Conservation (phyloP, 2,797 vertebrate genomes). For the Molossus alvarezi region DNA sequence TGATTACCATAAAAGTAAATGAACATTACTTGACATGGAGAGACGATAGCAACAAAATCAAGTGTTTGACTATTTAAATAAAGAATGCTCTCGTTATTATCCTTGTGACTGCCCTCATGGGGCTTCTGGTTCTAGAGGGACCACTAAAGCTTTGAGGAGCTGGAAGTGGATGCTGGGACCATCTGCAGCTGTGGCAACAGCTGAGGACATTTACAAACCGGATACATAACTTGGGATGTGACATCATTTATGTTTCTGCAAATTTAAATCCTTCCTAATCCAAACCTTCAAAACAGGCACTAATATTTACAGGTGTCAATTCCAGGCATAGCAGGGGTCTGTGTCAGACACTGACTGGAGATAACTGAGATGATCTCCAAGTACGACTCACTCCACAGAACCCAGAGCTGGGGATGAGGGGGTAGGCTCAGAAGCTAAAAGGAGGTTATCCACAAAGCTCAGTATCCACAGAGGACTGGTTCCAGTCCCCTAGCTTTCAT, state of each 20-base stretch:
- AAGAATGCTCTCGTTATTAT: not conserved
- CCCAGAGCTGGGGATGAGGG: fast-evolving
- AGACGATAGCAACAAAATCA: not conserved
- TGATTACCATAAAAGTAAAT: not conserved
- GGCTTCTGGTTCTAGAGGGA: not conserved
- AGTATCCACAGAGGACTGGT: too few relatives aligned
- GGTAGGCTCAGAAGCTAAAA: not conserved
- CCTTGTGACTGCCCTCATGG: not conserved
- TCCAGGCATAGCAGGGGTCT: not conserved
- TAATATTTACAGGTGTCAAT: conserved; percentile 44
- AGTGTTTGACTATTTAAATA: not conserved
- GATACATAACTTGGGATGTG: not conserved
- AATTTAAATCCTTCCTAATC: conserved; percentile 14
- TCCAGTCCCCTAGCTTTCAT: not conserved
- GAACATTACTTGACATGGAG: not conserved
- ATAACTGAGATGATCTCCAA: too few relatives aligned
- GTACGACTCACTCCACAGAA: not conserved
- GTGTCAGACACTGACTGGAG: fast-evolving
- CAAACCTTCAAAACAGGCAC: not conserved
- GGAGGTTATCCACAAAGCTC: too few relatives aligned
- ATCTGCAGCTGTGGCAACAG: not conserved
- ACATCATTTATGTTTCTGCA: not conserved
- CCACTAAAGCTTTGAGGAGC: not conserved
- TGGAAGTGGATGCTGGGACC: not conserved
- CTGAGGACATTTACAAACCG: not conserved